A percentile compares a stretch with the other conserved stretches of the same genome.
phyloP scores from a whole-genome alignment of 2,888 invertebrate genomes.

The Netelia inedita region DNA sequence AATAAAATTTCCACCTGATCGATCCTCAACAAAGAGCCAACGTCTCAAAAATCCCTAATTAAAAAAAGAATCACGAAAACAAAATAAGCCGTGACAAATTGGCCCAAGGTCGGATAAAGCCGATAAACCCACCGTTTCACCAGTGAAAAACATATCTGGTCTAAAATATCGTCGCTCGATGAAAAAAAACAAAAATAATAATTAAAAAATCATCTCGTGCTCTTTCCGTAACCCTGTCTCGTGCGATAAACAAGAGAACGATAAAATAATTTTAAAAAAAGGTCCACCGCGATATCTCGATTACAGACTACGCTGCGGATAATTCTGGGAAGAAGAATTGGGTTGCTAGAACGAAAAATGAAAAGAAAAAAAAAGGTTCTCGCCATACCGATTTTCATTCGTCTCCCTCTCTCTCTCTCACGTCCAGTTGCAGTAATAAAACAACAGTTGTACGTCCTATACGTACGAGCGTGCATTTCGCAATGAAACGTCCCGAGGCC shows the following conservation, averaged over 20 bases:
- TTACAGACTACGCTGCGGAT: not conserved
- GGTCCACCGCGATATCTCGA: not conserved
- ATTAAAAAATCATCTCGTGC: not conserved
- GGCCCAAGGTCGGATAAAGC: too few species aligned
- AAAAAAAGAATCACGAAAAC: too few species aligned
- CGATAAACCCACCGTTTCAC: too few species aligned
- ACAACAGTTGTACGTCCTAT: too few species aligned
- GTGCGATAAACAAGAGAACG: not conserved
- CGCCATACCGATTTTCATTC: too few species aligned
- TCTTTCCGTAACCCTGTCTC: not conserved
- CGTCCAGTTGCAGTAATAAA: too few species aligned
- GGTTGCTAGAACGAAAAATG: not conserved
- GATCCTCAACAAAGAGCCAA: too few species aligned
- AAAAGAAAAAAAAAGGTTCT: too few species aligned
- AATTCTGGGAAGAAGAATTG: not conserved
- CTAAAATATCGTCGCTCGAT: not conserved
- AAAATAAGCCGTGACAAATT: too few species aligned
- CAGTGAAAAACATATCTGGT: not conserved
- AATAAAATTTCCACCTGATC: too few species aligned
- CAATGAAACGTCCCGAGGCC: slow-evolving; percentile 53
- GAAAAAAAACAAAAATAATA: not conserved
- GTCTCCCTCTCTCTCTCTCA: too few species aligned
- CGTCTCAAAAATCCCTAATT: too few species aligned
- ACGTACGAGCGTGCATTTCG: slow-evolving; percentile 11
- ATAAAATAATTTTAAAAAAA: not conserved